Evolutionary conservation across 2,888 invertebrate species (phyloP), one percentile per base, ranked within the genome.

Genomic region (Dyspetes luteomarginatus): DNA sequence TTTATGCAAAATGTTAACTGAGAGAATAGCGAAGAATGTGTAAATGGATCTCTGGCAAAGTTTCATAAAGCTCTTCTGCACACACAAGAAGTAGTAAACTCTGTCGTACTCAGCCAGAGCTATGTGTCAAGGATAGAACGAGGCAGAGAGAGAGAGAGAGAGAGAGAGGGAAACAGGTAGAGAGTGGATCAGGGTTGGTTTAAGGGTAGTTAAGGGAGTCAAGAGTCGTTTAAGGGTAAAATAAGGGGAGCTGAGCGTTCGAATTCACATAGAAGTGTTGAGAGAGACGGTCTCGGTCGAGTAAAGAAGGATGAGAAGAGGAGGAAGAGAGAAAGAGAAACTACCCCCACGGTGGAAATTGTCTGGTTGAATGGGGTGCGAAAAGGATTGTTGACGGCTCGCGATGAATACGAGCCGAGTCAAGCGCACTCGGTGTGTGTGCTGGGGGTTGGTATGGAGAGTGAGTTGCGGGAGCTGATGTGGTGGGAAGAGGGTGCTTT

Each of bases 341-440:
- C 43, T 64, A 52, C 36, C 24, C 52, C 43, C 73, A 30, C 41
- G 55, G 68, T 64, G 73, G 55, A 73, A 73, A 73, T 73, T 73
- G 73, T 73, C 73, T 73, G 64, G 64, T 73, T 73, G 73, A 73
- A 73, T 73, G 64, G 73, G 64, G 73, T 62, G 73, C 41, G 73
- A 73, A 73, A 73, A 73, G 73, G 62, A 73, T 73, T 73, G 73
- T 73, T 52, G 73, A 55, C 73, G 64, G 62, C 55, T 55, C 50
- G 64, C 73, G 64, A 64, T 73, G 73, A 73, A 73, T 73, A 64
- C 64, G 55, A 64, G 64, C 26, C n/a, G n/a, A n/a, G n/a, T n/a
- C 45, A 7, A 4, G 4, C 48, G 19, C 48, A 15, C 48, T 48
- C 17, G 7, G 4, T 45, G 45, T 48, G 48, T 48, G 19, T 48